These are phyloP conservation scores for Drosophila kikkawai DNA, from an alignment of 1,140 invertebrate species.

Conservation along the genomic window DNA sequence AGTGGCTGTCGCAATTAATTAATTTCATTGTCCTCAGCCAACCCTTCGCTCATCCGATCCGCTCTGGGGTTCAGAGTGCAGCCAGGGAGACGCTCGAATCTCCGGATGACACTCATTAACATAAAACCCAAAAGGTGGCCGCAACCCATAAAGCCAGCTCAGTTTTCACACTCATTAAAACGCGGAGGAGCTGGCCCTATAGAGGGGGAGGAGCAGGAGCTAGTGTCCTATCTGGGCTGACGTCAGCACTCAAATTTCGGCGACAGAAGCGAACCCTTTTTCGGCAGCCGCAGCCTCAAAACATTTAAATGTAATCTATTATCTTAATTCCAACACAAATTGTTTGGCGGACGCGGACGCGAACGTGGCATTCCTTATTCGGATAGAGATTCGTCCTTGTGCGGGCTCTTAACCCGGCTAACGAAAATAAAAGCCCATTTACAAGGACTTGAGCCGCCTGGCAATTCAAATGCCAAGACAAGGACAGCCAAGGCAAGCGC, in stretches of 20 bases:
- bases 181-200: slow-evolving; percentile 15
- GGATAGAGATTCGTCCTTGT: slow-evolving; percentile 26
- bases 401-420: slow-evolving; percentile 64
- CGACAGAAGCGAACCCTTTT: slow-evolving; percentile 68
- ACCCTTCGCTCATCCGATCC: slow-evolving; percentile 38
- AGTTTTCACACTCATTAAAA: slow-evolving; percentile 81
- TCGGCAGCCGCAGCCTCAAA: slow-evolving; percentile 11
- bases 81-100: slow-evolving; percentile 54
- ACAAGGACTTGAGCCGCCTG: slow-evolving; percentile 68
- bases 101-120: slow-evolving; percentile 79
- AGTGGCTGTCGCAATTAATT: slow-evolving; percentile 75
- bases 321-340: slow-evolving; percentile 83
- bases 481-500: slow-evolving; percentile 55
- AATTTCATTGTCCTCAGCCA: slow-evolving; percentile 57
- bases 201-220: not conserved
- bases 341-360: slow-evolving; percentile 59
- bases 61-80: slow-evolving; percentile 57
- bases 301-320: slow-evolving; percentile 83
- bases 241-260: slow-evolving; percentile 68
- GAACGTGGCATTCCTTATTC: slow-evolving; percentile 30
- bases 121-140: slow-evolving; percentile 73
- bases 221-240: slow-evolving; percentile 49
- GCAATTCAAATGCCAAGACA: slow-evolving; percentile 76
- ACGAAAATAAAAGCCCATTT: slow-evolving; percentile 76
- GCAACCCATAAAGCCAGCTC: slow-evolving; percentile 72